Evolutionary conservation across 2,113 vertebrate genomes (phyloP), one percentile per base, ranked within the genome.

Genomic region (Oreochromis tanganicae): DNA sequence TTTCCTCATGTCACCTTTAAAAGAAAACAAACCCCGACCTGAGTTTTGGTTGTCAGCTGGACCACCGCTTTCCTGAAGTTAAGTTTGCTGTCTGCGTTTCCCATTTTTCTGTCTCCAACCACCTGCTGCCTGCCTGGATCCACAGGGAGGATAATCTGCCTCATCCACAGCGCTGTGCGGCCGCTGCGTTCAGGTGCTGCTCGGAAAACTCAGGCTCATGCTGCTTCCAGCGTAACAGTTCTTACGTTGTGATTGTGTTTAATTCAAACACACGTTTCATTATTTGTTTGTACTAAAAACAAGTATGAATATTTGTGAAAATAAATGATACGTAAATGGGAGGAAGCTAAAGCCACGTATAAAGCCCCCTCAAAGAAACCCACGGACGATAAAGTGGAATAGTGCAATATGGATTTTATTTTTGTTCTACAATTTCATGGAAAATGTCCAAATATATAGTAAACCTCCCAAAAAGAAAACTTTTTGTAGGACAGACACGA

Each of bases 31-130:
- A 7, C 11, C 82, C 93, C 5, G 9, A 95, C 98, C 98, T 99
- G 98, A 0, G 98, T 99, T 94, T 97, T 98, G 87, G 98, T 99
- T 24, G 98, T 99, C 88, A 99, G 97, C 95, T 99, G 98, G 84
- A 99, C 98, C 88, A 99, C 98, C 32, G 98, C 98, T 89, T 99
- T 99, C 93, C 98, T 97, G 95, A 99, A 99, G 96, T 98, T 97
- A 36, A 99, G 97, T 96, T 98, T 99, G 71, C 97, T 97, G 95
- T 99, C 98, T 3, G 97, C 94, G 94, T 97, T 97, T 57, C 98
- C 98, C 98, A 99, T 99, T 55, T 66, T 90, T 24, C 5, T 19
- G 43, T 50, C 55, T 16, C 9, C 14, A 36, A 19, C 27, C n/a
- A 36, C 84, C 48, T 57, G 12, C 36, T 6, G 68, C 29, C 32